These are phyloP conservation scores for Phyllotreta cruciferae DNA, from an alignment of 2,888 invertebrate genomes.

Conservation along the genomic window DNA sequence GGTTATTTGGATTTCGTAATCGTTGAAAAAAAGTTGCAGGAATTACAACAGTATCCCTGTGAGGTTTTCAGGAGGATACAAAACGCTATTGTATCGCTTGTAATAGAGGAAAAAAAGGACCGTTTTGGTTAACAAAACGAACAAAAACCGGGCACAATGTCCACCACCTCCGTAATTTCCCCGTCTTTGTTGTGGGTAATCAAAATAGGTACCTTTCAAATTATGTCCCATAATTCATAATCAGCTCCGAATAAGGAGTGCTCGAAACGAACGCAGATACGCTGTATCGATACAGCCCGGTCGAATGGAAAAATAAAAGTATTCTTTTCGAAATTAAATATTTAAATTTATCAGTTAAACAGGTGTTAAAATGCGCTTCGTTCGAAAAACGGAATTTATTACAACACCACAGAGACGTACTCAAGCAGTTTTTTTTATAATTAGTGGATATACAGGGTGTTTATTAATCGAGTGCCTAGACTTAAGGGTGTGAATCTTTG, in stretches of 20 bases:
- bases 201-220: constrained; percentile 44
- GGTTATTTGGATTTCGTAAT: constrained; percentile 24
- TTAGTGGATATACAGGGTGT: too few species aligned
- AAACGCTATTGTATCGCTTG: too few species aligned
- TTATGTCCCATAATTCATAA: constrained; percentile 54
- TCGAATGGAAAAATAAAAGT: constrained; percentile 35
- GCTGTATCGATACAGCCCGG: constrained; percentile 36
- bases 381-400: too few species aligned
- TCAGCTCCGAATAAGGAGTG: constrained; percentile 39
- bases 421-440: too few species aligned
- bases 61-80: too few species aligned
- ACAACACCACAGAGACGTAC: too few species aligned
- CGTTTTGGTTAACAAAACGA: too few species aligned
- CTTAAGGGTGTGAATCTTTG: too few species aligned
- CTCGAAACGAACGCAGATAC: constrained; percentile 6
- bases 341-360: constrained; percentile 38
- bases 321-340: constrained; percentile 37
- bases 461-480: too few species aligned
- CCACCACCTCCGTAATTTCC: constrained; percentile 22
- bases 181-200: constrained; percentile 20
- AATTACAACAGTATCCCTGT: too few species aligned
- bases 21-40: too few species aligned
- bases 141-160: background rate
- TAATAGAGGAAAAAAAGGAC: too few species aligned
- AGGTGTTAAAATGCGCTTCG: constrained; percentile 33